These are phyloP conservation scores for Apantesis nais DNA, from an alignment of 2,888 invertebrate species.

Conservation along the genomic window DNA sequence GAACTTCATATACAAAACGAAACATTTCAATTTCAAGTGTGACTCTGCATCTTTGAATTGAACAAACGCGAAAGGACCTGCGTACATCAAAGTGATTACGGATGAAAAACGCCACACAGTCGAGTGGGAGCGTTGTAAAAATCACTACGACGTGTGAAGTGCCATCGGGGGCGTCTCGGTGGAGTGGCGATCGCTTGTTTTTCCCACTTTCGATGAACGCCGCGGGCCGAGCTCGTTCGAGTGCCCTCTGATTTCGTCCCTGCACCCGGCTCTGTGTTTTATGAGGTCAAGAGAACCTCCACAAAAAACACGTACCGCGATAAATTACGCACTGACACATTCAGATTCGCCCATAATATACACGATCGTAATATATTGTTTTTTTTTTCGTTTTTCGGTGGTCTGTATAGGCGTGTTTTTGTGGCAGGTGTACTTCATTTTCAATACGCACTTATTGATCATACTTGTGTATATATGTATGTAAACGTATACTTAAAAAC, in stretches of 20 bases:
- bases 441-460: conserved; percentile 34
- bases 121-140: conserved; percentile 82
- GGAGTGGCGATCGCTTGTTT: conserved; percentile 85
- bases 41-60: conserved; percentile 42
- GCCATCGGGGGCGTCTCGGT: conserved; percentile 78
- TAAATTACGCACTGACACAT: conserved; percentile 85
- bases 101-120: conserved; percentile 75
- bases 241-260: conserved; percentile 76
- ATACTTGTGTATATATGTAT: conserved; percentile 14
- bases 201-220: conserved; percentile 81
- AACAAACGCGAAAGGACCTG: conserved; percentile 46
- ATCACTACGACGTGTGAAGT: conserved; percentile 84
- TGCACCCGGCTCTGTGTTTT: conserved; percentile 79
- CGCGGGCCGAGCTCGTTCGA: conserved; percentile 70
- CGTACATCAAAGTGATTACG: conserved; percentile 80
- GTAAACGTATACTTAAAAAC: conserved; percentile 10
- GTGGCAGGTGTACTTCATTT: conserved; percentile 50
- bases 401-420: conserved; percentile 46
- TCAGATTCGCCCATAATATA: conserved; percentile 83
- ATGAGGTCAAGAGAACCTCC: conserved; percentile 83
- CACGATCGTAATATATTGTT: conserved; percentile 81
- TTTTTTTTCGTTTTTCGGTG: conserved; percentile 61
- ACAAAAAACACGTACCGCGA: conserved; percentile 81
- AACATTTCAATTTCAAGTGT: conserved; percentile 47
- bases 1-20: conserved; percentile 22